Evolutionary conservation across 2,797 vertebrate genomes (phyloP).

Genomic region (Varecia variegata): DNA sequence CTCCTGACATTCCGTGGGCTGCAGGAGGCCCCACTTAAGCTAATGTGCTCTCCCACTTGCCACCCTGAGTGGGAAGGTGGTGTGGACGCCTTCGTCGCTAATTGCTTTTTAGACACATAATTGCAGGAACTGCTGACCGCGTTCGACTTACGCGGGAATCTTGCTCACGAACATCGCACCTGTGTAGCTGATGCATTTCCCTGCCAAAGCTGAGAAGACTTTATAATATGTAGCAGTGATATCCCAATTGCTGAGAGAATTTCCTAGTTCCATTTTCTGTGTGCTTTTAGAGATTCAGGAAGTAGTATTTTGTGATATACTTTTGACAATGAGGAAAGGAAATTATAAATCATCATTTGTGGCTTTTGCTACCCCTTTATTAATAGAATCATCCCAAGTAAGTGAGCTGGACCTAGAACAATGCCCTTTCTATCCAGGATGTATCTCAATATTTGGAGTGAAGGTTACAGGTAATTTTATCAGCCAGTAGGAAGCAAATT

Average conservation of each 20-base stretch:
- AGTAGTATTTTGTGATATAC: too few species aligned
- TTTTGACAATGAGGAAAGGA: background rate
- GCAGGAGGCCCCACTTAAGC: background rate
- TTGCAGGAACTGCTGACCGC: background rate
- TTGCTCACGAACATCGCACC: background rate
- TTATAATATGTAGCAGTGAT: rapidly evolving
- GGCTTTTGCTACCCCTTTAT: background rate
- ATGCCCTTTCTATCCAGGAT: rapidly evolving
- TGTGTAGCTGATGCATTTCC: background rate
- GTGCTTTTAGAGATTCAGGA: background rate
- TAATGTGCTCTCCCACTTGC: background rate
- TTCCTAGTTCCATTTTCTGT: background rate
- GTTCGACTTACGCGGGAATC: rapidly evolving
- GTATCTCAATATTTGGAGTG: too few species aligned
- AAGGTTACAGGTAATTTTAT: background rate
- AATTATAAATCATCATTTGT: too few species aligned
- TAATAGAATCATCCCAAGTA: background rate
- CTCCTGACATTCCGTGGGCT: background rate
- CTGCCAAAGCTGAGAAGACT: background rate
- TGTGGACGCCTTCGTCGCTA: background rate
- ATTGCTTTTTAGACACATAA: background rate
- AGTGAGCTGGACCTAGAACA: background rate
- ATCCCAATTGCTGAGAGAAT: too few species aligned
- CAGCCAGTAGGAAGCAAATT: background rate
- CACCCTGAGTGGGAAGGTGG: rapidly evolving